Conservation (phyloP, 2,113 vertebrate genomes). For the Brachionichthys hirsutus region DNA sequence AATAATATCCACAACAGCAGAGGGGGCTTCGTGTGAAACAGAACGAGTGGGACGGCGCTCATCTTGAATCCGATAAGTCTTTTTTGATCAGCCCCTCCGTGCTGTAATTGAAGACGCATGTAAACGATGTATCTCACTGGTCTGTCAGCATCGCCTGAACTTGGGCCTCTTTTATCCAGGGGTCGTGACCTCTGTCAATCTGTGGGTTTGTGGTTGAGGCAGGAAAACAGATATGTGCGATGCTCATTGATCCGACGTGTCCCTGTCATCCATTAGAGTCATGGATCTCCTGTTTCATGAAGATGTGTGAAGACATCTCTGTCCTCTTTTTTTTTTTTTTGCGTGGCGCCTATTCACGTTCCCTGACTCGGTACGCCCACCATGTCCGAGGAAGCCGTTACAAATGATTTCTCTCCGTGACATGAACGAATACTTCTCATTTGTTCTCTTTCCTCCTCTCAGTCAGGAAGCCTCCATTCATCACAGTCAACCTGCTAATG, state of each 20-base stretch:
- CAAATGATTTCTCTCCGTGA: constrained; percentile 43
- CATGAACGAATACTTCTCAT: constrained; percentile 40
- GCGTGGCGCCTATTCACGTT: background rate
- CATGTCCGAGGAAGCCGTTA: constrained; percentile 53
- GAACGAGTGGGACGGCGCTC: background rate
- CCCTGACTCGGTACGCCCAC: constrained; percentile 29
- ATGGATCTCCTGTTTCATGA: constrained; percentile 40
- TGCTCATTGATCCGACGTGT: constrained; percentile 36
- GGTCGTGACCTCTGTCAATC: constrained; percentile 43
- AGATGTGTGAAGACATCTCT: constrained; percentile 27
- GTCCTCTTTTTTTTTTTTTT: constrained; percentile 6
- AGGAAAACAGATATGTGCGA: constrained; percentile 35
- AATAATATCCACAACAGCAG: too few species aligned
- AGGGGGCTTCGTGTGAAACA: too few species aligned
- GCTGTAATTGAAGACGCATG: background rate
- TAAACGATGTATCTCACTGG: background rate
- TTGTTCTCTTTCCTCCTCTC: constrained; percentile 18
- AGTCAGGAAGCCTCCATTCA: constrained; percentile 54
- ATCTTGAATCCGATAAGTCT: background rate
- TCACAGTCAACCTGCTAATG: constrained; percentile 67
- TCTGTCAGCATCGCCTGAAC: constrained; percentile 28
- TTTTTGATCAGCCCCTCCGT: background rate
- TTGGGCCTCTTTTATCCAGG: constrained; percentile 11
- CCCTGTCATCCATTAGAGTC: constrained; percentile 36
- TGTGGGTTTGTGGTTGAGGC: constrained; percentile 44